A percentile compares a stretch with the other conserved stretches of the same genome.
These are phyloP conservation scores for Sebastes fasciatus DNA, from an alignment of 2,113 vertebrate genomes.

Conservation along the genomic window DNA sequence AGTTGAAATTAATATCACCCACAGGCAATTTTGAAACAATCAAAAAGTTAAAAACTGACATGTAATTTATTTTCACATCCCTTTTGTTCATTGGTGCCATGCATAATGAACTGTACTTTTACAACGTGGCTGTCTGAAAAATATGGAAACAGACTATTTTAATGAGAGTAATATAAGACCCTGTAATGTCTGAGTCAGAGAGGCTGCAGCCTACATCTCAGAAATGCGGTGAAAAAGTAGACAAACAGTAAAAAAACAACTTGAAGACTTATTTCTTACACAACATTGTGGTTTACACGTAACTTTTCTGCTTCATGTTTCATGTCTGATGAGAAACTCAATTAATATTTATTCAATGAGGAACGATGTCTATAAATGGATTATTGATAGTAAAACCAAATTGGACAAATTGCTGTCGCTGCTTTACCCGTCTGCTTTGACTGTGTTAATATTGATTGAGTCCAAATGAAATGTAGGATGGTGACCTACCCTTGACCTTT, in stretches of 20 bases:
- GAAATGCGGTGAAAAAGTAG: neutral
- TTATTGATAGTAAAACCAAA: constrained; percentile 24
- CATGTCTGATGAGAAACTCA: neutral
- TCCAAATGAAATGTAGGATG: constrained; percentile 43
- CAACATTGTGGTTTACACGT: neutral
- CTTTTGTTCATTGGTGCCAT: neutral
- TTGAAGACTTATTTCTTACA: neutral
- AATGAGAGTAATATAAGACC: constrained; percentile 32
- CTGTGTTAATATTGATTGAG: constrained; percentile 59
- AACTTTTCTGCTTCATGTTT: neutral
- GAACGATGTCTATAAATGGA: constrained; percentile 47
- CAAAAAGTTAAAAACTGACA: constrained; percentile 6
- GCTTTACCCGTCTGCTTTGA: constrained; percentile 27
- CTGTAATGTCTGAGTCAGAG: neutral
- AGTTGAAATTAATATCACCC: neutral
- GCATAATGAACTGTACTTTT: constrained; percentile 19
- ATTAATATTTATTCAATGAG: constrained; percentile 26
- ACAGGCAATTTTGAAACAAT: constrained; percentile 23
- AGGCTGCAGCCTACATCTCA: neutral
- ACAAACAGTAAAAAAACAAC: neutral
- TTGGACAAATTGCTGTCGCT: constrained; percentile 23
- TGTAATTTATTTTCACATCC: constrained; percentile 4
- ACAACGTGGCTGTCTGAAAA: constrained; percentile 17
- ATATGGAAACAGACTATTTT: constrained; percentile 41
- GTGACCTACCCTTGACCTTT: constrained; percentile 47